Percentiles rank a stretch among this genome's conserved stretches.
Conservation (phyloP, 2,113 vertebrate genomes). For the Dicentrarchus labrax region DNA sequence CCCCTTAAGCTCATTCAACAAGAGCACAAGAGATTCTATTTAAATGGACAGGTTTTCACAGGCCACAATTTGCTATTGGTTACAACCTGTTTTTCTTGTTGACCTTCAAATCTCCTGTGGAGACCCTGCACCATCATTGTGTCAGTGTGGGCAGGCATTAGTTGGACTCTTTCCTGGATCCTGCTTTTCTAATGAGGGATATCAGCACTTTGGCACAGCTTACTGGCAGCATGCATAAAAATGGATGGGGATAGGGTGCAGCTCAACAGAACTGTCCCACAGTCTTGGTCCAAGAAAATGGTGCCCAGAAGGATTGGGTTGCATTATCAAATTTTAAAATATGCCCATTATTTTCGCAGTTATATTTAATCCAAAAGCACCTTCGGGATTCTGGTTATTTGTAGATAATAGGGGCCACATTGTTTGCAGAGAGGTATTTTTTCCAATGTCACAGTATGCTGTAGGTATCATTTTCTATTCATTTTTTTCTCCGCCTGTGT, state of each 20-base stretch:
- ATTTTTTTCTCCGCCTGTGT: slow-evolving; percentile 27
- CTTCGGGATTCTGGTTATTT: slow-evolving; percentile 68
- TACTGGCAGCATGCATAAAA: slow-evolving; percentile 78
- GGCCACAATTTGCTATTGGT: slow-evolving; percentile 53
- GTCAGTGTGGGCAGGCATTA: slow-evolving; percentile 70
- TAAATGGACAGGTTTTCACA: slow-evolving; percentile 57
- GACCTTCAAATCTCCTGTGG: slow-evolving; percentile 77
- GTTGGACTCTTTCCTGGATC: slow-evolving; percentile 81
- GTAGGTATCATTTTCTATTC: slow-evolving; percentile 52
- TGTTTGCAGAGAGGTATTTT: slow-evolving; percentile 62
- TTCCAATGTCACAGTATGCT: slow-evolving; percentile 61
- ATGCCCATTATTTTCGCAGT: slow-evolving; percentile 73
- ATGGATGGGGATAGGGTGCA: slow-evolving; percentile 74
- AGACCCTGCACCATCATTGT: slow-evolving; percentile 71
- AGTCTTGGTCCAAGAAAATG: slow-evolving; percentile 70
- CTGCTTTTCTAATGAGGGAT: slow-evolving; percentile 83
- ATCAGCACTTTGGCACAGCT: slow-evolving; percentile 82
- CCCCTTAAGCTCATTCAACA: slow-evolving; percentile 44
- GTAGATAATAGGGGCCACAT: slow-evolving; percentile 66
- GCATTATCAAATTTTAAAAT: slow-evolving; percentile 81
- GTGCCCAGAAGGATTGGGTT: slow-evolving; percentile 76
- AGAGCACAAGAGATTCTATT: slow-evolving; percentile 37
- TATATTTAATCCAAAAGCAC: slow-evolving; percentile 78
- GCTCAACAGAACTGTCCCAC: slow-evolving; percentile 71
- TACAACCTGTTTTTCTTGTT: slow-evolving; percentile 72